Evolutionary conservation across 2,113 vertebrate species (phyloP).

Genomic region (Otocyon megalotis): DNA sequence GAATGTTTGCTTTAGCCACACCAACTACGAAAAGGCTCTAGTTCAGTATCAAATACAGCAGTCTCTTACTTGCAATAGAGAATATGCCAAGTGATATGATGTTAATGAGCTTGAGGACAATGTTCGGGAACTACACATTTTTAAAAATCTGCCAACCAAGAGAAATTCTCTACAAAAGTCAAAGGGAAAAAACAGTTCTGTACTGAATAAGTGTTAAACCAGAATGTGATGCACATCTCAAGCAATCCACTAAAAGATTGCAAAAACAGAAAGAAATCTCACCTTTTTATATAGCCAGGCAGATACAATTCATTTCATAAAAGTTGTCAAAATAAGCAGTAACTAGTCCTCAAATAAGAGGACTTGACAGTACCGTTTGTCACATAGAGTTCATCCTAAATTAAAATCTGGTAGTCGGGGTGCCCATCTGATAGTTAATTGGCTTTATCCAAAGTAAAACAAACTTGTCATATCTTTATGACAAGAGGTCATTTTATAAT

Average conservation of each 20-base stretch:
- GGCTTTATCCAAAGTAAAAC: not conserved
- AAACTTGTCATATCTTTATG: not conserved
- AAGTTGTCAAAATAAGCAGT: not conserved
- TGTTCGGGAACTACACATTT: not conserved
- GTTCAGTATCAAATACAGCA: not conserved
- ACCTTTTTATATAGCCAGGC: not conserved
- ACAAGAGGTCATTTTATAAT: not conserved
- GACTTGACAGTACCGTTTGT: not conserved
- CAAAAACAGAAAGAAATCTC: not conserved
- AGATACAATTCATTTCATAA: not conserved
- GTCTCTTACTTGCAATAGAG: not conserved
- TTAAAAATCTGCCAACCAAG: not conserved
- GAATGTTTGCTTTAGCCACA: not conserved
- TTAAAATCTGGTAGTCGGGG: not conserved
- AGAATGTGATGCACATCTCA: not conserved
- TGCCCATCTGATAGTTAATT: not conserved
- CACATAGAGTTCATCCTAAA: not conserved
- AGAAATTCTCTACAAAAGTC: not conserved
- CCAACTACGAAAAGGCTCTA: not conserved
- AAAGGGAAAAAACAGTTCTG: not conserved
- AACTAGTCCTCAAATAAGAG: not conserved
- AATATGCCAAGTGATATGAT: not conserved
- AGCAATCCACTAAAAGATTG: not conserved
- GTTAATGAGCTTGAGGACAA: not conserved
- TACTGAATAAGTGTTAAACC: not conserved